Evolutionary conservation across 2,113 vertebrate species (phyloP), one percentile per base, ranked within the genome.

Genomic region (Antigone vipio): DNA sequence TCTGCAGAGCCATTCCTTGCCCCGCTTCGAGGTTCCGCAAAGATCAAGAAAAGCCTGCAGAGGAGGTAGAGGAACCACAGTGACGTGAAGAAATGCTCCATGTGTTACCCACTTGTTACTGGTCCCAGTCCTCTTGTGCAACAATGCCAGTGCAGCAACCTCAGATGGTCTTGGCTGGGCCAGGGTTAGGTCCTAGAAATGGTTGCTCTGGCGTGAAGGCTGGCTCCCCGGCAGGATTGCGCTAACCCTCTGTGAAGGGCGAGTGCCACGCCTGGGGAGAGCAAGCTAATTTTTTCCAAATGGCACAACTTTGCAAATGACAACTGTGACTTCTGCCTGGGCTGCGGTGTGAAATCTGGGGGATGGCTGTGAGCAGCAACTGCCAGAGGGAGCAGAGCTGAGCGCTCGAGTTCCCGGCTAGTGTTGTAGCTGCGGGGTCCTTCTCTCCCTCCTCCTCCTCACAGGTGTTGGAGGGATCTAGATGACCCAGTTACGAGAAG

Each of bases 31-130:
- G 55, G 20, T 69, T 52, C 47, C 32, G 21, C 17, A 64, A n/a
- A 53, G 62, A 50, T 38, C 1, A 5, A 56, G 84, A 35, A 75
- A 5, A 64, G 27, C n/a, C 71, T 69, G 16, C 24, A 55, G 49
- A 77, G 32, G 40, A n/a, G 23, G 11, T 27, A 53, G 45, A 45
- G 64, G 47, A 92, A 24, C 45, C 22, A 18, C 49, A 40, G 40
- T 16, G 35, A 27, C 0, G 0, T 50, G 60, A 34, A 63, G 35
- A 80, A 63, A 16, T 15, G 7, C 44, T 92, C 22, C 40, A 24
- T 0, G 1, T 0, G 0, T 71, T 66, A 55, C 30, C 19, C 1
- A 0, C 34, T 53, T 0, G 1, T 67, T 73, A 2, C 30, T 82
- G 55, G 20, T 50, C 13, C 13, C 22, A 21, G 7, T 87, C 34